phyloP scores from a whole-genome alignment of 1,140 invertebrate genomes.

The Hyles vespertilio region DNA sequence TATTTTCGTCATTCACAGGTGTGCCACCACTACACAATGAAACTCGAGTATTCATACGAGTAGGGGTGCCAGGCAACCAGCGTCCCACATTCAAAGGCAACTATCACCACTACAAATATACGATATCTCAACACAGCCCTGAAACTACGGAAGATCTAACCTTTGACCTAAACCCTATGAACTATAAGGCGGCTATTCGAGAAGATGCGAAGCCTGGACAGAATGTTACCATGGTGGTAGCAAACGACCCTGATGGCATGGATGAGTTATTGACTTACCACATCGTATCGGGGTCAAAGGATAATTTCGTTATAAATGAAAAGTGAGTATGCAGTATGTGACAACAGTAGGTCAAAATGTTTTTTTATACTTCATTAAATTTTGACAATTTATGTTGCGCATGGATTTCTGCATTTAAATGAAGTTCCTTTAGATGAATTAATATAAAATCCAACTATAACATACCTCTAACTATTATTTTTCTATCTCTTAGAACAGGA shows the following conservation, averaged over 20 bases:
- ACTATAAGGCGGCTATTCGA: conserved; percentile 81
- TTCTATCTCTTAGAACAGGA: conserved; percentile 76
- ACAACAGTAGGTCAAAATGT: no score
- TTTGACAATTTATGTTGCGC: no score
- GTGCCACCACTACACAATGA: conserved; percentile 80
- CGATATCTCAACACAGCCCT: conserved; percentile 35
- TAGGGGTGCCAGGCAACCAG: conserved; percentile 87
- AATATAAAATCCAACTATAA: no score
- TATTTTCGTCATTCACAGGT: conserved; percentile 42
- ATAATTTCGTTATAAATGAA: conserved; percentile 87
- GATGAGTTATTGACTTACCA: conserved; percentile 83
- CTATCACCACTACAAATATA: conserved; percentile 76
- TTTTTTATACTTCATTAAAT: no score
- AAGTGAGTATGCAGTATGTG: conserved; percentile 72
- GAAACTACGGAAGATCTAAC: conserved; percentile 62
- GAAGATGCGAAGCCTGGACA: conserved; percentile 83
- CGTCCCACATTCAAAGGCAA: conserved; percentile 85
- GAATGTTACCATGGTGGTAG: conserved; percentile 82
- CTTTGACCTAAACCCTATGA: conserved; percentile 77
- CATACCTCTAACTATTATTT: no score
- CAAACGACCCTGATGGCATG: conserved; percentile 86
- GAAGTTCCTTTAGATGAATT: no score
- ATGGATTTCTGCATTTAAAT: no score
- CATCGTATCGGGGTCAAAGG: conserved; percentile 84
- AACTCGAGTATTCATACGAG: conserved; percentile 80